phyloP scores from a whole-genome alignment of 2,113 vertebrate species.

The Anthoscopus minutus region DNA sequence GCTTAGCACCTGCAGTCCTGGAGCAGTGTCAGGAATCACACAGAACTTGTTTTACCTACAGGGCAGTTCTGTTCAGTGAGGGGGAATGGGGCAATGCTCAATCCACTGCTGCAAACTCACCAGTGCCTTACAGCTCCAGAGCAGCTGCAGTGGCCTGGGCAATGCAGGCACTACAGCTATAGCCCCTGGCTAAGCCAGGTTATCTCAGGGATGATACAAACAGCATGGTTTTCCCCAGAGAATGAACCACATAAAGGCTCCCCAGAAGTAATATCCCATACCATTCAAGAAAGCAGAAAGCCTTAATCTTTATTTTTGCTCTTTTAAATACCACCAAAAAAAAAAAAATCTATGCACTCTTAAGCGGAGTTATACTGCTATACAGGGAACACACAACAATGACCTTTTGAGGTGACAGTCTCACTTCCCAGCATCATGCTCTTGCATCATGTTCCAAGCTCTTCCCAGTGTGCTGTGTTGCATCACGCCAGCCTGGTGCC shows the following conservation, averaged over 20 bases:
- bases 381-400: neutral
- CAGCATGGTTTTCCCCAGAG: neutral
- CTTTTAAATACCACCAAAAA: neutral
- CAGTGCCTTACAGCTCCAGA: accelerated
- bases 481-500: neutral
- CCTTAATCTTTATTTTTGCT: neutral
- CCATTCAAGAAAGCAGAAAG: neutral
- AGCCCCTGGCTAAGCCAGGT: neutral
- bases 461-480: neutral
- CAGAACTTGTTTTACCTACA: neutral
- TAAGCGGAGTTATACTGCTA: neutral
- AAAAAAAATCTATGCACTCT: neutral
- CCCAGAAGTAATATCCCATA: neutral
- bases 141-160: neutral
- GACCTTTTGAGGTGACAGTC: neutral
- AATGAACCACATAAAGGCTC: neutral
- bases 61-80: neutral
- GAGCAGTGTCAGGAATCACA: neutral
- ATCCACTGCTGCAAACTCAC: neutral
- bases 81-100: neutral
- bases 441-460: neutral
- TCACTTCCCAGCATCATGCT: no score
- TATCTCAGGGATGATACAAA: neutral
- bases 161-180: accelerated
- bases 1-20: neutral